These are phyloP conservation scores for Alloscopus bannaensis DNA, from an alignment of 2,888 invertebrate species.

Conservation along the genomic window DNA sequence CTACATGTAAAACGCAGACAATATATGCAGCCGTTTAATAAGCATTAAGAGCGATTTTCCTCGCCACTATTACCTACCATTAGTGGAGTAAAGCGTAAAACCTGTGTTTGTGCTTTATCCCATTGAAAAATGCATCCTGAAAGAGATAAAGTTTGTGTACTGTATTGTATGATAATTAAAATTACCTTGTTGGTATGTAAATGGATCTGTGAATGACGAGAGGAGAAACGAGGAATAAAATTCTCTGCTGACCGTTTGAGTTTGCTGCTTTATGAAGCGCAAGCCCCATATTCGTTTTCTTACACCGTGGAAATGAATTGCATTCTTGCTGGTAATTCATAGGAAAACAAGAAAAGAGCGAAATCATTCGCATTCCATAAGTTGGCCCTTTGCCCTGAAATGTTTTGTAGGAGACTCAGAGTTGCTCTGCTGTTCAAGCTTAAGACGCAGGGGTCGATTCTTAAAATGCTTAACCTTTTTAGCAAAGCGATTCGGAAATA, in stretches of 20 bases:
- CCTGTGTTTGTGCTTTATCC: too few species aligned
- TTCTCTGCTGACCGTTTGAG: constrained; percentile 23
- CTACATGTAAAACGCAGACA: too few species aligned
- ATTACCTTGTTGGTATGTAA: constrained; percentile 60
- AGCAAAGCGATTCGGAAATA: constrained; percentile 41
- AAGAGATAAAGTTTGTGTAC: too few species aligned
- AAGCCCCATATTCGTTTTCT: constrained; percentile 5
- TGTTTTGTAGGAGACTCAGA: constrained; percentile 11
- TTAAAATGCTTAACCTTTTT: constrained; percentile 45
- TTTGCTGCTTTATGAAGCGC: constrained; percentile 1
- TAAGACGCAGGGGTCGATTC: constrained; percentile 30
- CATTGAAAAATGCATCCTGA: too few species aligned
- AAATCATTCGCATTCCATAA: constrained; percentile 36
- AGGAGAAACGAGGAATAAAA: constrained; percentile 28
- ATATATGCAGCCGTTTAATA: too few species aligned
- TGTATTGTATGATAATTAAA: constrained; percentile 57
- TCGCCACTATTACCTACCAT: too few species aligned
- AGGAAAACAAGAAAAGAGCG: constrained; percentile 20
- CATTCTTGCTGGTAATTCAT: constrained; percentile 35
- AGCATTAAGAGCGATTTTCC: too few species aligned
- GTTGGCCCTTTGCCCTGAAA: constrained; percentile 55
- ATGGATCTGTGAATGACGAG: constrained; percentile 39
- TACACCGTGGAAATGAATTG: constrained; percentile 21
- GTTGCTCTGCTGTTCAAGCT: constrained; percentile 7
- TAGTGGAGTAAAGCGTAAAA: too few species aligned